Evolutionary conservation across 2,797 vertebrate genomes (phyloP).

Genomic region (Syngnathus rostellatus): DNA sequence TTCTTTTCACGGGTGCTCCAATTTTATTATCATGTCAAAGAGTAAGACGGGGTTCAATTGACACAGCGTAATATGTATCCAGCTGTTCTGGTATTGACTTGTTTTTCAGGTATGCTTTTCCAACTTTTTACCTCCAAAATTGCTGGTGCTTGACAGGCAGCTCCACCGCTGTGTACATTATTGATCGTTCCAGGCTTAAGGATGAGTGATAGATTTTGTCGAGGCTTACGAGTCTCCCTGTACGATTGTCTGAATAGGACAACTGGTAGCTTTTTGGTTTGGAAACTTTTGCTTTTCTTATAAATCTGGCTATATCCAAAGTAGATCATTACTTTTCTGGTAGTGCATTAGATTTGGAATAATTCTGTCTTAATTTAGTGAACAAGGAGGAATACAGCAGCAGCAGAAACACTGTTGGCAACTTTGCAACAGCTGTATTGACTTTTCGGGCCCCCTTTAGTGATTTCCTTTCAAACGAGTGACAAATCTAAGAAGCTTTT

Average conservation of each 20-base stretch:
- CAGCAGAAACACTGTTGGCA: not conserved
- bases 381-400: not conserved
- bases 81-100: slow-evolving; percentile 3
- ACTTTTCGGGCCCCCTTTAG: not conserved
- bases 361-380: not conserved
- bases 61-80: not conserved
- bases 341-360: not conserved
- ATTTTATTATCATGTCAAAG: not conserved
- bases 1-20: not conserved
- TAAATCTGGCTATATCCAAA: not conserved
- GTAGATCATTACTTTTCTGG: not conserved
- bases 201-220: not conserved
- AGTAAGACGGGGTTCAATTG: not conserved
- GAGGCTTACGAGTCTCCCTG: not conserved
- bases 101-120: slow-evolving; percentile 3
- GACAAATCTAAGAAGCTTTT: not conserved
- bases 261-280: not conserved
- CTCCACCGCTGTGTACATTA: slow-evolving; percentile 4
- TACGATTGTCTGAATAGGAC: not conserved
- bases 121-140: slow-evolving; percentile 7
- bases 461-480: not conserved
- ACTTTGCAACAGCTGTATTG: slow-evolving; percentile 1
- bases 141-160: slow-evolving; percentile 5
- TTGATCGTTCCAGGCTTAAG: slow-evolving; percentile 11
- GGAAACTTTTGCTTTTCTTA: not conserved